These are phyloP conservation scores for Arothron firmamentum DNA, from an alignment of 2,113 vertebrate genomes.

Conservation along the genomic window DNA sequence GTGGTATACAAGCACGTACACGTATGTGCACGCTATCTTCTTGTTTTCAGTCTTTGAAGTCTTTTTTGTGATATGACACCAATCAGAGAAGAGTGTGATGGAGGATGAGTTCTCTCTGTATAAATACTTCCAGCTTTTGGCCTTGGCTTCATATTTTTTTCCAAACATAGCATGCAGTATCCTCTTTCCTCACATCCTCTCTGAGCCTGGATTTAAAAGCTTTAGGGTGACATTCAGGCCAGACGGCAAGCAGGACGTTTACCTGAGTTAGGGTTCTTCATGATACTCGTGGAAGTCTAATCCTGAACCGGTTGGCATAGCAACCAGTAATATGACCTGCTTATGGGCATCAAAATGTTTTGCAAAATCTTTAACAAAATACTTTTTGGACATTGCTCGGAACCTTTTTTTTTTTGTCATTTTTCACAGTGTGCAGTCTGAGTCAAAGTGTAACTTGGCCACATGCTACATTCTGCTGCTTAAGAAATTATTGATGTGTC, in stretches of 20 bases:
- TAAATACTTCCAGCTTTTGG: constrained; percentile 33
- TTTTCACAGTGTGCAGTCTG: constrained; percentile 2
- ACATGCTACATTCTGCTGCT: background rate
- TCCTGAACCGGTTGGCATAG: background rate
- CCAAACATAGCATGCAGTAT: constrained; percentile 55
- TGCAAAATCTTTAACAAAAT: no score
- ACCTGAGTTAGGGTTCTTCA: constrained; percentile 9
- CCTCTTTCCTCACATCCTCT: constrained; percentile 12
- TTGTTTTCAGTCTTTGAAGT: background rate
- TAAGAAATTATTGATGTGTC: constrained; percentile 16
- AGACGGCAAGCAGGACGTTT: constrained; percentile 5
- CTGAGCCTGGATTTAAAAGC: constrained; percentile 34
- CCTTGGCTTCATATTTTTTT: constrained; percentile 46
- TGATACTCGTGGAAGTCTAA: no score
- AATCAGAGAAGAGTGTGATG: background rate
- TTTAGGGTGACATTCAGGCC: constrained; percentile 38
- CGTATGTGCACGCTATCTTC: background rate
- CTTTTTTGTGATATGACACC: no score
- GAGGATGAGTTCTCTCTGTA: background rate
- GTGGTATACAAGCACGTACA: background rate
- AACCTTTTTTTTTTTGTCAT: constrained; percentile 11
- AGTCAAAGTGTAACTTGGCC: constrained; percentile 34
- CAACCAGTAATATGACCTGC: background rate
- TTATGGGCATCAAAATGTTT: no score
- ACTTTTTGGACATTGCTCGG: background rate